Evolutionary conservation across 2,113 vertebrate genomes (phyloP).

Genomic region (Passer montanus): DNA sequence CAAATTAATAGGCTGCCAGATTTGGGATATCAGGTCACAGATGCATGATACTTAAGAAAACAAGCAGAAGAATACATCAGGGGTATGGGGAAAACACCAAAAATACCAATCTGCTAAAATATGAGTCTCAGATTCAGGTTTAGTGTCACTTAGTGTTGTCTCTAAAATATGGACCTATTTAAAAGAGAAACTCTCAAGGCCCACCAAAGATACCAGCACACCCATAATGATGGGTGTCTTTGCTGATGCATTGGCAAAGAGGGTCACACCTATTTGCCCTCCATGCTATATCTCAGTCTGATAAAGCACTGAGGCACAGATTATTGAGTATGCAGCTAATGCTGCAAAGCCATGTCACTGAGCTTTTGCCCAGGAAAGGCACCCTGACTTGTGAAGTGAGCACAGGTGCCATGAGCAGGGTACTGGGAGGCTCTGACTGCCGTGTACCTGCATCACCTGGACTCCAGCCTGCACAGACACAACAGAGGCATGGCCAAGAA

Average conservation of each 20-base stretch:
- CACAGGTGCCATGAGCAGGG: background rate
- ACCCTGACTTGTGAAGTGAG: background rate
- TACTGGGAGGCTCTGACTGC: background rate
- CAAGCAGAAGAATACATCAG: background rate
- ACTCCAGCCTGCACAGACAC: background rate
- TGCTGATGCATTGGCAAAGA: background rate
- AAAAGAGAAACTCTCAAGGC: background rate
- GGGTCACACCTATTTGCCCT: background rate
- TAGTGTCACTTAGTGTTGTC: background rate
- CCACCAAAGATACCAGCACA: background rate
- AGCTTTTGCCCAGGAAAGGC: background rate
- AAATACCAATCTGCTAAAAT: background rate
- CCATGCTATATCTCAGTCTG: background rate
- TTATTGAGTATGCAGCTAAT: background rate
- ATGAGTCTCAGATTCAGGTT: background rate
- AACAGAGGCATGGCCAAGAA: background rate
- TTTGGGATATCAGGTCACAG: background rate
- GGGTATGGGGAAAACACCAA: background rate
- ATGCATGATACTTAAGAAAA: background rate
- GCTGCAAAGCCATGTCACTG: background rate
- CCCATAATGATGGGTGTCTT: background rate
- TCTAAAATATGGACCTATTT: background rate
- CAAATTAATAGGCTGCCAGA: background rate
- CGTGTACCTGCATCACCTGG: fast-evolving
- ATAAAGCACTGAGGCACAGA: background rate